Evolutionary conservation across 2,113 vertebrate genomes (phyloP).

Genomic region (Thymallus thymallus): DNA sequence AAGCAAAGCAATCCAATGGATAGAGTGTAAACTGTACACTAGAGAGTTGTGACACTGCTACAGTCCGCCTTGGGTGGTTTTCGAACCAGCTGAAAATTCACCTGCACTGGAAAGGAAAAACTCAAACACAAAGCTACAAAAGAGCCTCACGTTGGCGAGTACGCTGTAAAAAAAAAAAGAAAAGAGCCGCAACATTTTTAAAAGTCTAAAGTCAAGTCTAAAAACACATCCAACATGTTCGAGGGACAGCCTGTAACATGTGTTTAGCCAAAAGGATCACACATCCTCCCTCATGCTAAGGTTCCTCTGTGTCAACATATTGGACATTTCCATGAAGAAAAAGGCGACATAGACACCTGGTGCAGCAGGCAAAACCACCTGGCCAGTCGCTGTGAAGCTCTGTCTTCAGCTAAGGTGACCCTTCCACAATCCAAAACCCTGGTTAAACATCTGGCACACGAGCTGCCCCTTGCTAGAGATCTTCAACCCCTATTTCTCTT

Average conservation of each 20-base stretch:
- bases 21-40: too few species aligned
- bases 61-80: too few species aligned
- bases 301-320: slow-evolving; percentile 22
- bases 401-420: slow-evolving; percentile 45
- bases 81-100: too few species aligned
- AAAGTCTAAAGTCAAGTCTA: background rate
- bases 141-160: too few species aligned
- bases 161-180: too few species aligned
- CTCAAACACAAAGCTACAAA: too few species aligned
- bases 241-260: slow-evolving; percentile 27
- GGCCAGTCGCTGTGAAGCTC: slow-evolving; percentile 8
- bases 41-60: too few species aligned
- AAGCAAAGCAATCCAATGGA: too few species aligned
- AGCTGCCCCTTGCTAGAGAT: slow-evolving; percentile 18
- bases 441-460: slow-evolving; percentile 41
- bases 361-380: slow-evolving; percentile 36
- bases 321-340: slow-evolving; percentile 30
- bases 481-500: background rate
- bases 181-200: too few species aligned
- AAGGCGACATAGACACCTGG: slow-evolving; percentile 48
- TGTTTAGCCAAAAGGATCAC: slow-evolving; percentile 35
- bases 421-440: slow-evolving; percentile 18
- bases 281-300: slow-evolving; percentile 30
- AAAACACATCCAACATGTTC: background rate
- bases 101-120: too few species aligned